Conservation (phyloP, 2,113 vertebrate species). For the Acinonyx jubatus region DNA sequence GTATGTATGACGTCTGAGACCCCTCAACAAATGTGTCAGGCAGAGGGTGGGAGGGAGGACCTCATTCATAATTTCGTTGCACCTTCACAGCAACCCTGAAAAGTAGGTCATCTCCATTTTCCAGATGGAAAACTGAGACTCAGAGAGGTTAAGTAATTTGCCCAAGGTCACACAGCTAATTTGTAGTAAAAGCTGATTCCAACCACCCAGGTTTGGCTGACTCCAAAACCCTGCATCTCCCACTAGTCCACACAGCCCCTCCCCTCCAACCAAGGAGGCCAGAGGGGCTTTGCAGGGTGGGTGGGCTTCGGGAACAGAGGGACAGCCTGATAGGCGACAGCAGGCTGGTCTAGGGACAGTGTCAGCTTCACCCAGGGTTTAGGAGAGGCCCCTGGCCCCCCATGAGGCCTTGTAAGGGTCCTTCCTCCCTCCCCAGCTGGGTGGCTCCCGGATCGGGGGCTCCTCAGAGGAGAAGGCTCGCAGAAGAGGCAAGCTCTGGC, state of each 20-base stretch:
- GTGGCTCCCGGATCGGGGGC: not conserved
- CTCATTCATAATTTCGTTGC: not conserved
- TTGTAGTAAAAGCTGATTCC: not conserved
- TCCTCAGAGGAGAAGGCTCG: not conserved
- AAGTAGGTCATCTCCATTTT: not conserved
- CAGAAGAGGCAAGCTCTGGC: not conserved
- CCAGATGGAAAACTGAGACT: not conserved
- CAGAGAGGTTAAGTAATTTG: constrained; percentile 6
- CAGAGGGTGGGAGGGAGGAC: not conserved
- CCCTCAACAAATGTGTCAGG: not conserved
- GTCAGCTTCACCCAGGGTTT: not conserved
- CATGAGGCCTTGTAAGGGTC: not conserved
- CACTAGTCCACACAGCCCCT: not conserved
- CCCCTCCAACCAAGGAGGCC: not conserved
- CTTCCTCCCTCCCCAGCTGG: not conserved
- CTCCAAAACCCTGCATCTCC: not conserved
- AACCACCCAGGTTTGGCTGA: not conserved
- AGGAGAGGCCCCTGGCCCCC: not conserved
- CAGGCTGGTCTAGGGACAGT: not conserved
- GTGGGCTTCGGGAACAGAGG: not conserved
- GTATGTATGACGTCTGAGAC: constrained; percentile 65
- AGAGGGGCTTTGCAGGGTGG: not conserved
- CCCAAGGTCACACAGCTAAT: not conserved
- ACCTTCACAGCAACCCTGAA: not conserved
- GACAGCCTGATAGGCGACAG: not conserved